These are phyloP conservation scores for Drymodes brunneopygia DNA, from an alignment of 2,113 vertebrate species.

Conservation along the genomic window DNA sequence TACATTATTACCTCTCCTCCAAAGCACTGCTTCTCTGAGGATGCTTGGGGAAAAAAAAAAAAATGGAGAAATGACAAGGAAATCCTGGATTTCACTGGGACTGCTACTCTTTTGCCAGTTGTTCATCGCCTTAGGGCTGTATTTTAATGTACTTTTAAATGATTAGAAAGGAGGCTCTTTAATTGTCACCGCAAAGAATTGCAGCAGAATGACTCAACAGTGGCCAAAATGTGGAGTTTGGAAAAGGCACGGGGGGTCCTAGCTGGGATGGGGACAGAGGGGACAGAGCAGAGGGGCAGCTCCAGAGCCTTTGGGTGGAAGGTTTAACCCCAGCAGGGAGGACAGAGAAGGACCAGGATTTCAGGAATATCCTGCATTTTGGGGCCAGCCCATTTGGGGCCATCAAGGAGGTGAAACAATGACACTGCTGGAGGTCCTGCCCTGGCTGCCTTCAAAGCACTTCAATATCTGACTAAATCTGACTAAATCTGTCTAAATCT, in stretches of 20 bases:
- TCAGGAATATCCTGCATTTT: not conserved
- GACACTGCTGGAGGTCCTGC: not conserved
- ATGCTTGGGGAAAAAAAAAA: not conserved
- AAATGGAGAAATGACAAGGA: not conserved
- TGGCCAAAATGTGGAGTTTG: not conserved
- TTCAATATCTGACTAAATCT: not conserved
- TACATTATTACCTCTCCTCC: not conserved
- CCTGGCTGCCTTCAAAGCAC: not conserved
- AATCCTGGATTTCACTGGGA: not conserved
- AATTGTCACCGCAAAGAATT: not conserved
- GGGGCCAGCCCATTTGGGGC: not conserved
- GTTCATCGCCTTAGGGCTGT: not conserved
- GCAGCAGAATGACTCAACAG: not conserved
- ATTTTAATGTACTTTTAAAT: constrained; percentile 7
- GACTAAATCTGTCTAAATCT: not conserved
- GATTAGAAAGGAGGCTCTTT: not conserved
- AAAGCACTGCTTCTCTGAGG: not conserved
- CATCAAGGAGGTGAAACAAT: not conserved
- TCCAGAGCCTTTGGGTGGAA: too few species aligned
- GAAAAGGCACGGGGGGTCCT: not conserved
- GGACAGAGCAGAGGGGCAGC: not conserved
- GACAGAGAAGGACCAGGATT: not conserved
- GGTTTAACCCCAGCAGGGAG: not conserved
- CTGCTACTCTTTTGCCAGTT: not conserved
- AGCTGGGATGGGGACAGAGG: not conserved